Evolutionary conservation across 92 coral and sea anemone species (phyloP).

Genomic region (Muricea muricata): DNA sequence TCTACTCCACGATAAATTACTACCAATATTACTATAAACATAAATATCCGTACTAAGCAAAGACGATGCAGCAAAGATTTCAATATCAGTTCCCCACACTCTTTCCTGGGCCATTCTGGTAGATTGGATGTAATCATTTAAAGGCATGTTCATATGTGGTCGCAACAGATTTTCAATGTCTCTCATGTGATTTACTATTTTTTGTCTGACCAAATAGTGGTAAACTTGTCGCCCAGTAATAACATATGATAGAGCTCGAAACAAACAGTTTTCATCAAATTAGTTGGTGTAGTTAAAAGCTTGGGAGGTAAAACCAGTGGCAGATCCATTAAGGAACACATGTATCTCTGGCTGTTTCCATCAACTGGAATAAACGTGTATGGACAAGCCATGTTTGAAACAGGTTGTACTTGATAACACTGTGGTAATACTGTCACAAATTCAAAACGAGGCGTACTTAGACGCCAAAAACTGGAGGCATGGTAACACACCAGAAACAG

Average conservation of each 20-base stretch:
- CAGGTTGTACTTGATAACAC: background rate
- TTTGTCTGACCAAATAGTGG: conserved; percentile 52
- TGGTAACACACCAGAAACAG: conserved; percentile 3
- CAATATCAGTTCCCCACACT: conserved; percentile 58
- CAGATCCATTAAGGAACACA: conserved; percentile 41
- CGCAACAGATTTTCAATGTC: conserved; percentile 52
- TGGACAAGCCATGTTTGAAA: conserved; percentile 8
- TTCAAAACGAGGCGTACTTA: background rate
- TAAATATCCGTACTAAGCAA: conserved; percentile 46
- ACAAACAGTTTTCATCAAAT: conserved; percentile 66
- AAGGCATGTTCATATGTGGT: conserved; percentile 55
- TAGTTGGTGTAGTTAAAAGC: conserved; percentile 4
- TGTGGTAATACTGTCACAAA: conserved; percentile 2
- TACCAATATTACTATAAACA: conserved; percentile 39
- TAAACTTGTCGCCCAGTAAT: conserved; percentile 71
- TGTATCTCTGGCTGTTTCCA: background rate
- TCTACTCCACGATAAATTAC: conserved; percentile 40
- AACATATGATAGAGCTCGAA: conserved; percentile 61
- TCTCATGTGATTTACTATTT: conserved; percentile 55
- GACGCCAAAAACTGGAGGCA: background rate
- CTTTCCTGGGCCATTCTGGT: conserved; percentile 56
- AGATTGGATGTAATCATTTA: conserved; percentile 45
- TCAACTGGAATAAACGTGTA: background rate
- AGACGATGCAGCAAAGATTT: conserved; percentile 54
- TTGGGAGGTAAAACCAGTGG: conserved; percentile 45